A percentile compares a stretch with the other conserved stretches of the same genome.
Conservation (phyloP, 2,888 invertebrate species). For the Leptopilina myrica region DNA sequence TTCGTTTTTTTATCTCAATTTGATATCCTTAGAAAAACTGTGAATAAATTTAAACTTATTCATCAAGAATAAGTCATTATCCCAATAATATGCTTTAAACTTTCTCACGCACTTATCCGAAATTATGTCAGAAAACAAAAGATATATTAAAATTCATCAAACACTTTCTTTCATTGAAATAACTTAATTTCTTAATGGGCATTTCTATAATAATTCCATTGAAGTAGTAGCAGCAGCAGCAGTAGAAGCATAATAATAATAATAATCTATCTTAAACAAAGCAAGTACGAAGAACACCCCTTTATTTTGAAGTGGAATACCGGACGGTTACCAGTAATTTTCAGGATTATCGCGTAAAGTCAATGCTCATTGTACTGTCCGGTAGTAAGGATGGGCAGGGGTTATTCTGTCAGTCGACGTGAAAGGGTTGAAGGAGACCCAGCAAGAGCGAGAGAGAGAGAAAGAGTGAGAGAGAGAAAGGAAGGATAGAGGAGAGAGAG, state of each 20-base stretch:
- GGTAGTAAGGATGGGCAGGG: conserved; percentile 45
- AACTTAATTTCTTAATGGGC: not conserved
- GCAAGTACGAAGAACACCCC: conserved; percentile 10
- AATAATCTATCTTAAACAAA: conserved; percentile 22
- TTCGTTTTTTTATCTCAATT: too few relatives aligned
- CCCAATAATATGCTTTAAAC: too few relatives aligned
- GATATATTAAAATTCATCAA: not conserved
- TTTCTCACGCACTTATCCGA: too few relatives aligned
- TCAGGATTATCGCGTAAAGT: conserved; percentile 68
- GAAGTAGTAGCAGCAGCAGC: not conserved
- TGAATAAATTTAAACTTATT: too few relatives aligned
- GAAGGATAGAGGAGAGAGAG: conserved; percentile 56
- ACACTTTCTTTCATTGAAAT: not conserved
- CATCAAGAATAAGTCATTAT: too few relatives aligned
- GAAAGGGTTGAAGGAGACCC: conserved; percentile 49
- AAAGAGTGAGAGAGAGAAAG: conserved; percentile 42
- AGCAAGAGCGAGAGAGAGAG: conserved; percentile 43
- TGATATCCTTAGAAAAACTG: too few relatives aligned
- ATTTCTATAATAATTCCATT: conserved; percentile 7
- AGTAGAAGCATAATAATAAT: not conserved
- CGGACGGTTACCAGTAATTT: conserved; percentile 49
- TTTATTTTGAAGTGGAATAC: conserved; percentile 13
- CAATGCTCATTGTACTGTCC: conserved; percentile 66
- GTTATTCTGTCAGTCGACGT: conserved; percentile 44
- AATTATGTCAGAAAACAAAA: too few relatives aligned